Evolutionary conservation across 2,888 invertebrate genomes (phyloP).

Genomic region (Pseudeuparius sepicola): DNA sequence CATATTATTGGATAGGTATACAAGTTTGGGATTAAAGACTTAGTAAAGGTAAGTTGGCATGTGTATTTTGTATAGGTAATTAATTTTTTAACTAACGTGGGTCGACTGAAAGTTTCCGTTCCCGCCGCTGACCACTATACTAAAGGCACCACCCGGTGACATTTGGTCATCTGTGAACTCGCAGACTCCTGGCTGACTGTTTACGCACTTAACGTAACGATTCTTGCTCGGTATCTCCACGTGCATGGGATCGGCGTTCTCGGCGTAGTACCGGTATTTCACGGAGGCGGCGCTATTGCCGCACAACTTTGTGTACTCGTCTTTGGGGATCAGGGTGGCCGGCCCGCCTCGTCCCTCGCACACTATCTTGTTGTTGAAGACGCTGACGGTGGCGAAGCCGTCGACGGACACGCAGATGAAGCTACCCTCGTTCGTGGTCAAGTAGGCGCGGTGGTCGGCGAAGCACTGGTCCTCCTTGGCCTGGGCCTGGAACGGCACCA

Average conservation of each 20-base stretch:
- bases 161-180: too few species aligned
- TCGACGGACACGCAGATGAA: constrained; percentile 16
- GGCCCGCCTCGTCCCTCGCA: constrained; percentile 7
- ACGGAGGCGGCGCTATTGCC: constrained; percentile 7
- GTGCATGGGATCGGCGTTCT: constrained; percentile 15
- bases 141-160: too few species aligned
- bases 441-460: constrained; percentile 8
- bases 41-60: too few species aligned
- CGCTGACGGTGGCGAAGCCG: constrained; percentile 6
- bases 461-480: constrained; percentile 19
- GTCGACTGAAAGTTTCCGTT: too few species aligned
- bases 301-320: constrained; percentile 21
- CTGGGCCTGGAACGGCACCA: constrained; percentile 16
- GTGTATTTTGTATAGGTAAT: too few species aligned
- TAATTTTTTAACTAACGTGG: too few species aligned
- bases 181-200: constrained; percentile 5
- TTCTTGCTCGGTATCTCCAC: constrained; percentile 22
- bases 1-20: too few species aligned
- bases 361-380: too few species aligned
- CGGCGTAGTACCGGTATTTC: constrained; percentile 20
- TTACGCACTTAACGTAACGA: constrained; percentile 20
- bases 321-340: constrained; percentile 9
- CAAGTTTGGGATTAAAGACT: too few species aligned
- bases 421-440: constrained; percentile 18
- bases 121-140: too few species aligned